A percentile compares a stretch with the other conserved stretches of the same genome.
phyloP scores from a whole-genome alignment of 2,797 vertebrate species.

The Malacoraja senta region DNA sequence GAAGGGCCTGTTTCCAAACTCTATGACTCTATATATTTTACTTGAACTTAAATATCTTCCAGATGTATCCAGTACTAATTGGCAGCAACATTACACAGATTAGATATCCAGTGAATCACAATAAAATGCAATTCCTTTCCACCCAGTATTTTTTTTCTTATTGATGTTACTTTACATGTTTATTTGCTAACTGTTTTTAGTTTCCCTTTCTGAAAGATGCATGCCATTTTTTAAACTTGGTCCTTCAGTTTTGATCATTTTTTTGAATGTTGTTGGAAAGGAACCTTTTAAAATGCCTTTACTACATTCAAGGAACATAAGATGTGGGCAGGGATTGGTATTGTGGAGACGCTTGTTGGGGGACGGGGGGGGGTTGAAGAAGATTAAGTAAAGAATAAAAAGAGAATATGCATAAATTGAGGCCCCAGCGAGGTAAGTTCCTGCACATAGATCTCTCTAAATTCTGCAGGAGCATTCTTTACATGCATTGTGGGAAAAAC shows the following conservation, averaged over 20 bases:
- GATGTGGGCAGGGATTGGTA: too few relatives aligned
- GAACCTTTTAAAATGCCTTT: too few relatives aligned
- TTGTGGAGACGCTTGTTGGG: too few relatives aligned
- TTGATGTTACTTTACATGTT: not conserved
- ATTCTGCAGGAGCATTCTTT: too few relatives aligned
- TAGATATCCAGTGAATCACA: not conserved
- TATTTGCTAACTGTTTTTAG: not conserved
- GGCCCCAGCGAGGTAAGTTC: too few relatives aligned
- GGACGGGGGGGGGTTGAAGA: too few relatives aligned
- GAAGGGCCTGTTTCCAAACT: too few relatives aligned
- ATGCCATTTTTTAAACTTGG: not conserved
- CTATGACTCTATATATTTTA: not conserved
- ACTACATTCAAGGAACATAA: too few relatives aligned
- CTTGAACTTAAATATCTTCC: not conserved
- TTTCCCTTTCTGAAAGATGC: not conserved
- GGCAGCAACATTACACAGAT: not conserved
- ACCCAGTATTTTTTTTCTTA: not conserved
- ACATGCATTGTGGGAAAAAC: too few relatives aligned
- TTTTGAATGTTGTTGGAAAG: not conserved
- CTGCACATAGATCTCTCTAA: too few relatives aligned
- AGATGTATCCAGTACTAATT: not conserved
- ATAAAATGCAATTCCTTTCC: not conserved
- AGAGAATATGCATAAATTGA: too few relatives aligned
- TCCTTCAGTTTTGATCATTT: not conserved
- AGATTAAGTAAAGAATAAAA: too few relatives aligned